These are phyloP conservation scores for Diadromus collaris DNA, from an alignment of 2,888 invertebrate genomes.

Conservation along the genomic window DNA sequence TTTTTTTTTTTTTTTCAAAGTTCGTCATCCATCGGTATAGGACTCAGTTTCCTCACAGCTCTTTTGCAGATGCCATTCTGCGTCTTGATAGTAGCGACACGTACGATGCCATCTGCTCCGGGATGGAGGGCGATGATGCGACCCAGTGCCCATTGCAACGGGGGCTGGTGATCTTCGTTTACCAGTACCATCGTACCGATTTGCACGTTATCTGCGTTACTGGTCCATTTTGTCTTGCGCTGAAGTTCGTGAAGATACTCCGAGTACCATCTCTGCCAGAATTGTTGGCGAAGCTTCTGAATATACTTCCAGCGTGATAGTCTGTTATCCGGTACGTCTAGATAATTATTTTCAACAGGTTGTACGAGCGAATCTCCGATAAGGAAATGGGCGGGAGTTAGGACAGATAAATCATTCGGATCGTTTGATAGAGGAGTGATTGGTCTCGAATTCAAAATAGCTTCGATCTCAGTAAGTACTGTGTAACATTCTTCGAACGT, in stretches of 20 bases:
- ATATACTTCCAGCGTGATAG: conserved; percentile 63
- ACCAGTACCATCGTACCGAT: conserved; percentile 69
- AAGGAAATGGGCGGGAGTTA: conserved; percentile 32
- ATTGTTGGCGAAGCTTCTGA: conserved; percentile 59
- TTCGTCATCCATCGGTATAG: conserved; percentile 51
- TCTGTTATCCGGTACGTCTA: conserved; percentile 37
- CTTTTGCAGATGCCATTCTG: conserved; percentile 43
- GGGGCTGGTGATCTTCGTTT: conserved; percentile 68
- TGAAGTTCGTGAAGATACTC: conserved; percentile 59
- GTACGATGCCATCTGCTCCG: conserved; percentile 66
- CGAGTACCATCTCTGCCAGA: conserved; percentile 51
- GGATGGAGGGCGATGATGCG: conserved; percentile 65
- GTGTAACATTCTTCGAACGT: conserved; percentile 38
- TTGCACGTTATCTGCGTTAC: conserved; percentile 54
- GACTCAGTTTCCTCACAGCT: conserved; percentile 62
- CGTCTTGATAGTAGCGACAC: conserved; percentile 69
- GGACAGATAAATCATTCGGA: conserved; percentile 7
- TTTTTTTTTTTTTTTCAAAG: background rate
- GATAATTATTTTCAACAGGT: conserved; percentile 42
- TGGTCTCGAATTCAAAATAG: conserved; percentile 25
- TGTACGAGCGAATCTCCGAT: conserved; percentile 45
- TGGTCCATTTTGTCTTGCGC: conserved; percentile 49
- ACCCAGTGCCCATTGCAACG: conserved; percentile 69
- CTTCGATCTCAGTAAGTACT: conserved; percentile 21
- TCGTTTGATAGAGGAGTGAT: conserved; percentile 9